These are phyloP conservation scores for Athetis lepigone DNA, from an alignment of 2,888 invertebrate species.

Conservation along the genomic window DNA sequence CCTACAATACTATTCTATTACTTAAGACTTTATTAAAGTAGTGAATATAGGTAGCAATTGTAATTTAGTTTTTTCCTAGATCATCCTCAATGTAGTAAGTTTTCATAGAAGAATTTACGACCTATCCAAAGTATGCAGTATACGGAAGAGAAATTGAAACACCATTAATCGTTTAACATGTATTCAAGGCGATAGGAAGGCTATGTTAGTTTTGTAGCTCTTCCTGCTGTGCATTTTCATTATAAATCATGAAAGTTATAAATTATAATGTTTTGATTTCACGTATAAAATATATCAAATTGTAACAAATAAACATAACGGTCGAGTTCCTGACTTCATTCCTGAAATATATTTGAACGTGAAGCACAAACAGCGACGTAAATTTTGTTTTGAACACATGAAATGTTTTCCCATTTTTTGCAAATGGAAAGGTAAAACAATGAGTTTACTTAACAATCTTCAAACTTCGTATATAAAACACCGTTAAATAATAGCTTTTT, in stretches of 20 bases:
- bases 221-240: slow-evolving; percentile 13
- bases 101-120: neutral
- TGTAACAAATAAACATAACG: slow-evolving; percentile 31
- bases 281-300: slow-evolving; percentile 19
- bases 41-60: neutral
- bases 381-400: slow-evolving; percentile 24
- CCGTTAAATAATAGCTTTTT: slow-evolving; percentile 1
- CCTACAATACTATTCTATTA: neutral
- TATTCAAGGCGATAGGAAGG: slow-evolving; percentile 17
- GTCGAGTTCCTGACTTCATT: slow-evolving; percentile 17
- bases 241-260: slow-evolving; percentile 31
- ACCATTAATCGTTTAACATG: neutral
- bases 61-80: neutral
- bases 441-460: slow-evolving; percentile 11
- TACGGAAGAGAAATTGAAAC: slow-evolving; percentile 16
- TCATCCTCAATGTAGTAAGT: neutral
- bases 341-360: slow-evolving; percentile 10
- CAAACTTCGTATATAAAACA: slow-evolving; percentile 14
- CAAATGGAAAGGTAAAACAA: slow-evolving; percentile 32
- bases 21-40: slow-evolving; percentile 2
- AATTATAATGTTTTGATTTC: slow-evolving; percentile 34
- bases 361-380: slow-evolving; percentile 23
- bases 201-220: slow-evolving; percentile 13
- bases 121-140: neutral
- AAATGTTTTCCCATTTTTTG: slow-evolving; percentile 29